Conservation (phyloP, 2,797 vertebrate genomes). For the Rhyacichthys aspro region DNA sequence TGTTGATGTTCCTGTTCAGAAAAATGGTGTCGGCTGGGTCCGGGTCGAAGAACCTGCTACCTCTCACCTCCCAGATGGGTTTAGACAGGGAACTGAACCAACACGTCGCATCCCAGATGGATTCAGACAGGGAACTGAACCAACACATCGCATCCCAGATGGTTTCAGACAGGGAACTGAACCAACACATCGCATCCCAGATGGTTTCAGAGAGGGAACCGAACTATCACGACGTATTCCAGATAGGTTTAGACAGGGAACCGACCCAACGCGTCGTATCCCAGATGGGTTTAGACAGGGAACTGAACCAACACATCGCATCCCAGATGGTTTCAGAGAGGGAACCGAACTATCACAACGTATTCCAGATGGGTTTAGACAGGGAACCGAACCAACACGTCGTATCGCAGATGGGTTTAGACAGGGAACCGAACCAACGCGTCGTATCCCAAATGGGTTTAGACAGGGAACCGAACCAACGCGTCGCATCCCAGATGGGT, state of each 20-base stretch:
- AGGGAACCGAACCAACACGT: slow-evolving; percentile 16
- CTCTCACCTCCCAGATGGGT: slow-evolving; percentile 21
- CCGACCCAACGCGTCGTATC: neutral
- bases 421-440: slow-evolving; percentile 10
- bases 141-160: accelerated
- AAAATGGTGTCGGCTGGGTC: slow-evolving; percentile 58
- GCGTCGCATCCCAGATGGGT: neutral
- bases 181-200: neutral
- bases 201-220: slow-evolving; percentile 14
- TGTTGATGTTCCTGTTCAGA: slow-evolving; percentile 54
- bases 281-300: slow-evolving; percentile 42
- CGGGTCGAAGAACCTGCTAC: slow-evolving; percentile 41
- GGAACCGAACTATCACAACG: neutral
- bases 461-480: slow-evolving; percentile 12
- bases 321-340: slow-evolving; percentile 24
- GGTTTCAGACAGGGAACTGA: slow-evolving; percentile 18
- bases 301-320: accelerated
- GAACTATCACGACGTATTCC: neutral
- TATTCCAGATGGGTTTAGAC: slow-evolving; percentile 9
- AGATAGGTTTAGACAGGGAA: slow-evolving; percentile 29
- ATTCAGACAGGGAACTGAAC: slow-evolving; percentile 27
- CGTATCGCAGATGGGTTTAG: slow-evolving; percentile 27
- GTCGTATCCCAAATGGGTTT: neutral
- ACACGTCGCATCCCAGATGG: neutral
- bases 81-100: slow-evolving; percentile 23